Base-by-base conservation (phyloP, 2,888 invertebrate genomes). In the Allophyes oxyacanthae region DNA sequence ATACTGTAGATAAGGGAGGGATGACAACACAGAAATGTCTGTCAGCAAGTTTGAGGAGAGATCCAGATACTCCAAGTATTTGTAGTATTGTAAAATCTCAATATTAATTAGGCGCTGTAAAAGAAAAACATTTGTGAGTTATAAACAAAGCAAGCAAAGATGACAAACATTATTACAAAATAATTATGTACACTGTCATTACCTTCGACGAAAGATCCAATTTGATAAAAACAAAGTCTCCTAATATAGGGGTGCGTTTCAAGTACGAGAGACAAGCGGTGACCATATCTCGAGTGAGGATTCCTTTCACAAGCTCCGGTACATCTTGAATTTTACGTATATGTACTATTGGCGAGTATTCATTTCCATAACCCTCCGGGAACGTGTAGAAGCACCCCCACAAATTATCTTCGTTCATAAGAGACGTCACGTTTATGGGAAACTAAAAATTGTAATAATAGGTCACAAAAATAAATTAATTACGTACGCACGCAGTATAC, bases 61-160 rank as follows among this genome's bases (percentile, higher is more conserved):
- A 75, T 96, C 95, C 64, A 96, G 81, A 67, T 95, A 95, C 52
- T 95, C 95, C 32, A 96, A 80, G 76, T 94, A 95, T 72, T 94
- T 95, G 80, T 95, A 95, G 54, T 91, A 84, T 61, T 88, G 81
- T 41, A 96, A 72, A 1, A 94, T 86, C 10, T 91, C 88, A 38
- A 96, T 95, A 60, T 95, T 91, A 1, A 72, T 75, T 25, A 93
- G 77, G 55, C 79, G 74, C 93, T 93, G 83, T 6, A 87, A 89
- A 11, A 14, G 34, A 8, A 4, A 30, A 41, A 42, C 14, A 0
- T n/a, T 2, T 11, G 14, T 0, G n/a, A 26, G 26, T 25, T 6
- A n/a, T 10, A 36, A 38, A 6, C 20, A n/a, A n/a, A 15, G 9
- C 9, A 36, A 20, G 20, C 20, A 20, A 20, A 20, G 10, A 32